phyloP scores from a whole-genome alignment of 2,113 vertebrate species.

The Notiomystis cincta region DNA sequence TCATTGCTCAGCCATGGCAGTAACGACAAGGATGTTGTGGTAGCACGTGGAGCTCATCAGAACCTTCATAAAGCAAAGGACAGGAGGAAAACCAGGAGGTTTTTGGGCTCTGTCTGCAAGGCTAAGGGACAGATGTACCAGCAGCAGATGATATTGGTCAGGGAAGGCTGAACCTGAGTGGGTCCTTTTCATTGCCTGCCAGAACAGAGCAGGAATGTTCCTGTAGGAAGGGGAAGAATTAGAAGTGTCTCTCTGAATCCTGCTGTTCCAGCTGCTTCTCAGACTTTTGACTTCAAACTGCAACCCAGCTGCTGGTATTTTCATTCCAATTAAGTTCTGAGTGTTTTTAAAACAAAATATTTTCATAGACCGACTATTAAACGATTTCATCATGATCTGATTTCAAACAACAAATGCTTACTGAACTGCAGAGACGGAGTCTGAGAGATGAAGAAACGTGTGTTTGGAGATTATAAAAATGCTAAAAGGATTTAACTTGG shows the following conservation, averaged over 20 bases:
- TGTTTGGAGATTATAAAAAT: conserved; percentile 56
- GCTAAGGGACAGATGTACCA: neutral
- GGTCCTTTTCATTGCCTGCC: conserved; percentile 32
- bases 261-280: conserved; percentile 46
- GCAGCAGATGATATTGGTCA: neutral
- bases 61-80: neutral
- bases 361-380: conserved; percentile 26
- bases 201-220: neutral
- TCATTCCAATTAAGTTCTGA: conserved; percentile 55
- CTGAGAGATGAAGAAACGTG: neutral
- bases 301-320: conserved; percentile 56
- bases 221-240: conserved; percentile 5
- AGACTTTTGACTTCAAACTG: neutral
- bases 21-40: neutral
- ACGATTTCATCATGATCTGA: conserved; percentile 49
- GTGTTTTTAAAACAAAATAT: conserved; percentile 63
- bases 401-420: conserved; percentile 37
- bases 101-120: neutral
- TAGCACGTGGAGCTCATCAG: neutral
- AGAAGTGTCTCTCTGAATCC: neutral
- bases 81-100: fast-evolving
- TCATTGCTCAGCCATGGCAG: neutral
- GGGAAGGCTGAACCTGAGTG: neutral
- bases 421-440: neutral
- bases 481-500: conserved; percentile 52